phyloP scores from a whole-genome alignment of 1,140 invertebrate genomes.

The Calosoma granatense region DNA sequence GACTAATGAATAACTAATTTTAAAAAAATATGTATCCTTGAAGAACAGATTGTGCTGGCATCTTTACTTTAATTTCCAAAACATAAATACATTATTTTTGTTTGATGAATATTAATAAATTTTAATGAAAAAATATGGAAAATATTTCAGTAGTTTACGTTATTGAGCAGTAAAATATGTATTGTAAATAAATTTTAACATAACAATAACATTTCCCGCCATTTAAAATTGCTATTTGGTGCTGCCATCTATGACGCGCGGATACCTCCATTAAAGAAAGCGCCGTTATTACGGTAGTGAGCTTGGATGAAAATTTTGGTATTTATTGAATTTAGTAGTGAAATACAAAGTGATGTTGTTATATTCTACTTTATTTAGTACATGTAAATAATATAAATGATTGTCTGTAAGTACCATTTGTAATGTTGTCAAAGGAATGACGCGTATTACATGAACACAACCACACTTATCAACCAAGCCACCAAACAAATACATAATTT shows the following conservation, averaged over 20 bases:
- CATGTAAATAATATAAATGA: neutral
- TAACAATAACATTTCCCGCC: neutral
- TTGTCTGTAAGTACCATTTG: neutral
- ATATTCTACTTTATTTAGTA: neutral
- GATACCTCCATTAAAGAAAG: neutral
- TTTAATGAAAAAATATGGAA: neutral
- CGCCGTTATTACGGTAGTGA: neutral
- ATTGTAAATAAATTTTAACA: neutral
- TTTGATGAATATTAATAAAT: neutral
- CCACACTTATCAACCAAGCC: constrained; percentile 8
- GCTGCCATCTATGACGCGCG: constrained; percentile 1
- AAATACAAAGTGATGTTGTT: neutral
- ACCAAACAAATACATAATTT: neutral
- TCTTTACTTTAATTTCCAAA: neutral
- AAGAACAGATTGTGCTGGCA: neutral
- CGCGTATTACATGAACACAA: constrained; percentile 15
- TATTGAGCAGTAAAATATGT: neutral
- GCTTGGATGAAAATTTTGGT: neutral
- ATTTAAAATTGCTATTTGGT: neutral
- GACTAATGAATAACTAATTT: neutral
- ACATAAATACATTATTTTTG: neutral
- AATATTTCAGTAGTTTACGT: neutral
- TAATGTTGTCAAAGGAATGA: constrained; percentile 9
- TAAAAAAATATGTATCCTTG: neutral
- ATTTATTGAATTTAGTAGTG: neutral